phyloP scores from a whole-genome alignment of 1,140 invertebrate genomes.

The Meloidogyne hapla region DNA sequence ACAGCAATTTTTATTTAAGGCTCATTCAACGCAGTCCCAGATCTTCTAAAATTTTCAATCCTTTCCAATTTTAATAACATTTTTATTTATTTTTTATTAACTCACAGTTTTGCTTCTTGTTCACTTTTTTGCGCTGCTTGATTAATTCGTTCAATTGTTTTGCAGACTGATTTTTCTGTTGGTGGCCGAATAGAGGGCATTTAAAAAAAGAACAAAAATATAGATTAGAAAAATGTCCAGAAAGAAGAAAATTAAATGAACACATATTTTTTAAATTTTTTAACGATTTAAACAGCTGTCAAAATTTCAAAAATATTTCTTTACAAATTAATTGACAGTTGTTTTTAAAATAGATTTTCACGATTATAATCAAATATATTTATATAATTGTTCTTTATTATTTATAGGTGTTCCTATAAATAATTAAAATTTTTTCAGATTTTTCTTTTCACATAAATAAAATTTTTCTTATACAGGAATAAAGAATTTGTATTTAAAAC shows the following conservation, averaged over 20 bases:
- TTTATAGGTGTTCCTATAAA: too few relatives aligned
- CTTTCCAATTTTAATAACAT: neutral
- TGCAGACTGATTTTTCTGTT: neutral
- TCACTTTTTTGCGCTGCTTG: neutral
- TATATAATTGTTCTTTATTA: too few relatives aligned
- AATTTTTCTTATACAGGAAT: too few relatives aligned
- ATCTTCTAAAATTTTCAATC: neutral
- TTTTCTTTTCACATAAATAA: too few relatives aligned
- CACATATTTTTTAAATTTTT: slow-evolving; percentile 1
- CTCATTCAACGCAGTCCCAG: too few relatives aligned
- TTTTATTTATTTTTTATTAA: neutral
- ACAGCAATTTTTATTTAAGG: too few relatives aligned
- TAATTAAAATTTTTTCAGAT: too few relatives aligned
- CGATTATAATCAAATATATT: too few relatives aligned
- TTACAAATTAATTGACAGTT: neutral
- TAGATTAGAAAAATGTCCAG: neutral
- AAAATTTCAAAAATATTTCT: neutral
- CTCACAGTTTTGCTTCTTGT: neutral
- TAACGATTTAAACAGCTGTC: neutral
- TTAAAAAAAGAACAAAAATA: neutral
- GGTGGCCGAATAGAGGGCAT: neutral
- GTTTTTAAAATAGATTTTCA: neutral
- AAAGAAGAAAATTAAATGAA: neutral
- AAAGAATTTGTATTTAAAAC: too few relatives aligned
- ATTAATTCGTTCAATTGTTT: neutral